These are phyloP conservation scores for Gorilla gorilla DNA, from an alignment of 2,113 vertebrate species.

Conservation along the genomic window DNA sequence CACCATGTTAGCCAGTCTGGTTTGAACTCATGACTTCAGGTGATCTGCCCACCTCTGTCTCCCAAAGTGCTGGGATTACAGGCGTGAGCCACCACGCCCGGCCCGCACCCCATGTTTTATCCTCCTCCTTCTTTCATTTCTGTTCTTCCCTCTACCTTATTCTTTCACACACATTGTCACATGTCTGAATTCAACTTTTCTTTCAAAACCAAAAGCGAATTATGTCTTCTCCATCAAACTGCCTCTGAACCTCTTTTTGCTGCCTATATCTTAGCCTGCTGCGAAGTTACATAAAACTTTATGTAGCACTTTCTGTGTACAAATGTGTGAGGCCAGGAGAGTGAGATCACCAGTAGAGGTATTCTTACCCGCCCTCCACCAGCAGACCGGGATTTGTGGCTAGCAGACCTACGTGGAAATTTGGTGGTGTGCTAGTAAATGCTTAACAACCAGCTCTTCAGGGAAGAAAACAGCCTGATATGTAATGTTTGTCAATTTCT, in stretches of 20 bases:
- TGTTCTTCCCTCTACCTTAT: not conserved
- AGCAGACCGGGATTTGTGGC: not conserved
- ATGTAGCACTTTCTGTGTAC: accelerated
- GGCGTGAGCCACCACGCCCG: no score
- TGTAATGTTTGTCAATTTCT: not conserved
- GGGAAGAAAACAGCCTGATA: not conserved
- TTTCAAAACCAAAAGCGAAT: not conserved
- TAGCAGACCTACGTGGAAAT: not conserved
- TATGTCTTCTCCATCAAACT: not conserved
- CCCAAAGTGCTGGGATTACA: no score
- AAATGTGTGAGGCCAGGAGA: not conserved
- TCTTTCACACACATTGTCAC: not conserved
- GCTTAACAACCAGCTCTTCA: not conserved
- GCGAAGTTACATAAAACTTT: not conserved
- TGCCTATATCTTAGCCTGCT: not conserved
- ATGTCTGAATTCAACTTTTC: not conserved
- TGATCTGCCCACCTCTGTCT: no score
- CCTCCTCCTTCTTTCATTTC: no score
- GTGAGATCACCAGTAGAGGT: no score
- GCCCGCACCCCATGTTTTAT: no score
- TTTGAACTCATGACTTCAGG: no score
- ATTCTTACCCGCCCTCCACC: not conserved
- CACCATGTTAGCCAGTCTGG: no score
- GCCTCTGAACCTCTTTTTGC: no score
- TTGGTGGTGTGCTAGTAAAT: not conserved